These are phyloP conservation scores for zebrafish (Danio rerio) DNA, from an alignment of 2,113 vertebrate species.

Conservation along the genomic window DNA sequence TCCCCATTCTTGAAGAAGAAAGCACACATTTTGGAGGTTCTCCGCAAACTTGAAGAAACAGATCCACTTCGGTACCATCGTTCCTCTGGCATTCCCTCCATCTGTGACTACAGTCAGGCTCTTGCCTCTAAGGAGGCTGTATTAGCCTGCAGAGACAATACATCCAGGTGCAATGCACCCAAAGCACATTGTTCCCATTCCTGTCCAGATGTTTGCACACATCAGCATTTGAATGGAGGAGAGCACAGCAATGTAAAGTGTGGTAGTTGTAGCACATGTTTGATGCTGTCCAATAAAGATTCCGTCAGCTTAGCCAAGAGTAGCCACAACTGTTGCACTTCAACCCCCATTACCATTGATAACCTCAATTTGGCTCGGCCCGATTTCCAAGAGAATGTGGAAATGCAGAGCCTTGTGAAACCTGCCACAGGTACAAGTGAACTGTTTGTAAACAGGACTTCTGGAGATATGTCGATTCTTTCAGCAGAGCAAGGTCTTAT, in stretches of 20 bases:
- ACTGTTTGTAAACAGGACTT: conserved; percentile 48
- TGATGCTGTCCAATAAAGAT: conserved; percentile 79
- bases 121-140: conserved; percentile 74
- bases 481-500: conserved; percentile 47
- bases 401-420: conserved; percentile 42
- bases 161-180: conserved; percentile 67
- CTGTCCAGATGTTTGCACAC: conserved; percentile 71
- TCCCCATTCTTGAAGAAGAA: conserved; percentile 96
- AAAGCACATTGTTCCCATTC: conserved; percentile 74
- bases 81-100: conserved; percentile 70
- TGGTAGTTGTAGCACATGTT: conserved; percentile 76
- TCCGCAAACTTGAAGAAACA: conserved; percentile 91
- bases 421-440: conserved; percentile 54
- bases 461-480: conserved; percentile 46
- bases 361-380: conserved; percentile 57
- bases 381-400: conserved; percentile 52
- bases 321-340: conserved; percentile 73
- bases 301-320: conserved; percentile 76
- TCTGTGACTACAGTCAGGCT: conserved; percentile 79
- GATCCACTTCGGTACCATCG: conserved; percentile 82
- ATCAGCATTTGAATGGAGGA: conserved; percentile 81
- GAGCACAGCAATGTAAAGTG: conserved; percentile 70
- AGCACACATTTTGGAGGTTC: conserved; percentile 93
- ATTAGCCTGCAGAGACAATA: conserved; percentile 68
- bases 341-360: conserved; percentile 63